These are phyloP conservation scores for Porites cylindrica DNA, from an alignment of 92 coral and sea anemone genomes.

Conservation along the genomic window DNA sequence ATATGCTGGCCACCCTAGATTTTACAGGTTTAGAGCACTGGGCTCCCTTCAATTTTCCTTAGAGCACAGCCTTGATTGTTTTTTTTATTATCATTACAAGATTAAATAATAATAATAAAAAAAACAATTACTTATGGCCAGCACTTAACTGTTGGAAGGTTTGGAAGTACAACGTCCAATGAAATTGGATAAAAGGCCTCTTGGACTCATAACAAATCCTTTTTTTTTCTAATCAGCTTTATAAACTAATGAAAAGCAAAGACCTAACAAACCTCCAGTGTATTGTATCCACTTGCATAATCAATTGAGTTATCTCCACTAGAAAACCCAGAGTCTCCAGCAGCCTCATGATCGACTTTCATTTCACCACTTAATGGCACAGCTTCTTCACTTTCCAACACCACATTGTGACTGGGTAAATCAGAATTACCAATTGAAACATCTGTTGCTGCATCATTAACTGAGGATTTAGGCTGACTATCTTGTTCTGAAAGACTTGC, in stretches of 20 bases:
- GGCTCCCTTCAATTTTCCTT: too few species aligned
- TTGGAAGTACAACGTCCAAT: too few species aligned
- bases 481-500: neutral
- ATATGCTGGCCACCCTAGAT: too few species aligned
- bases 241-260: neutral
- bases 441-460: neutral
- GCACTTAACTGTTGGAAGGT: too few species aligned
- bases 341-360: neutral
- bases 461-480: too few species aligned
- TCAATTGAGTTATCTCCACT: slow-evolving; percentile 2
- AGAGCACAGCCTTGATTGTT: too few species aligned
- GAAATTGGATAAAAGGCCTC: too few species aligned
- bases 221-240: neutral
- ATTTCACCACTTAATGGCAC: neutral
- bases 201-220: neutral
- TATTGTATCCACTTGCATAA: slow-evolving; percentile 14
- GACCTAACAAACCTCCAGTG: slow-evolving; percentile 25
- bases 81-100: too few species aligned
- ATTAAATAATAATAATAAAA: too few species aligned
- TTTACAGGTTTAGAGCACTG: too few species aligned
- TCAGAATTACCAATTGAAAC: neutral
- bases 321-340: neutral
- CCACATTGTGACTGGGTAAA: too few species aligned
- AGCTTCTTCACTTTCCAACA: neutral
- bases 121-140: too few species aligned